Percentiles rank a stretch among this genome's conserved stretches.
phyloP scores from a whole-genome alignment of 2,113 vertebrate genomes.

The Calcarius ornatus region DNA sequence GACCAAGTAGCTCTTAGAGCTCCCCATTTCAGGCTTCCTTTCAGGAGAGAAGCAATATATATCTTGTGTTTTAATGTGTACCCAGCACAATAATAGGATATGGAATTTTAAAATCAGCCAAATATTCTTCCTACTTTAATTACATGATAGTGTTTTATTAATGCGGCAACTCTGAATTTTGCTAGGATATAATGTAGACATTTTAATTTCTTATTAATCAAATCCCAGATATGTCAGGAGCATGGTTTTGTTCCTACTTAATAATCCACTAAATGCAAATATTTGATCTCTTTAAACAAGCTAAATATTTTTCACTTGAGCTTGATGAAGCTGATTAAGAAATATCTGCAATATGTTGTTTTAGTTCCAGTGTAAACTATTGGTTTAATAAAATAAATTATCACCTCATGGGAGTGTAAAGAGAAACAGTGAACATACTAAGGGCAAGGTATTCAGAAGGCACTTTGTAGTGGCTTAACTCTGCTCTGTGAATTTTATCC shows the following conservation, averaged over 20 bases:
- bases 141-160: not conserved
- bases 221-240: not conserved
- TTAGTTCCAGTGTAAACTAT: not conserved
- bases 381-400: constrained; percentile 42
- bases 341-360: not conserved
- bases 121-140: not conserved
- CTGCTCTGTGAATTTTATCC: not conserved
- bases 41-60: not conserved
- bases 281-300: not conserved
- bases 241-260: constrained; percentile 16
- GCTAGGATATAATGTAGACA: not conserved
- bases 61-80: not conserved
- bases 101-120: not conserved
- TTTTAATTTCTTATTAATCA: not conserved
- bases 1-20: not conserved
- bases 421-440: not conserved
- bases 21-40: not conserved
- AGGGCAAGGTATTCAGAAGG: not conserved
- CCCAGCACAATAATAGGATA: not conserved
- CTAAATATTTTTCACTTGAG: not conserved
- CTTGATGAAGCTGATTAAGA: constrained; percentile 14
- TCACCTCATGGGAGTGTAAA: not conserved
- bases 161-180: constrained; percentile 14
- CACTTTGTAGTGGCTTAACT: not conserved
- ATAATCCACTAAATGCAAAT: constrained; percentile 29